Evolutionary conservation across 2,797 vertebrate genomes (phyloP), one percentile per base, ranked within the genome.

Genomic region (Amazonetta brasiliensis): DNA sequence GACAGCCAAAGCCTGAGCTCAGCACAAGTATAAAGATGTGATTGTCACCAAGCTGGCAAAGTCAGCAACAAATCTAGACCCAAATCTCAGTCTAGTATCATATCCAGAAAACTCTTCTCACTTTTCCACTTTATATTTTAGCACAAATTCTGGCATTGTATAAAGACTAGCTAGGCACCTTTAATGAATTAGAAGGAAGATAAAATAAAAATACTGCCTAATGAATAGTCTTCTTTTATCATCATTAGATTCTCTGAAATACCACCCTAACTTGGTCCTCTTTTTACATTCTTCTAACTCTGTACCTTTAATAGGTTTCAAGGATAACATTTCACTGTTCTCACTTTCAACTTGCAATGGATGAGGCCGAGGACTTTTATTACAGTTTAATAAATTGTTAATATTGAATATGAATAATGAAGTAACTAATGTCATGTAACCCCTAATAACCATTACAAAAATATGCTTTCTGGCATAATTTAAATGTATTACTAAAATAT

Each of bases 371-470:
- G 58, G 91, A 86, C 84, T 89, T 94, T 76, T 96, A 94, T 95
- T 97, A 88, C 55, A 76, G 55, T 75, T 94, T 92, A 96, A 97
- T 97, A 96, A 95, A 95, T 97, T 94, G 84, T 95, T 97, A 96
- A 97, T 96, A 94, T 90, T 93, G 79, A 93, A 84, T 85, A 93
- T 96, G 91, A 97, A 97, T 95, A 96, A 97, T 95, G 64, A 94
- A 96, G 92, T 92, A 95, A 95, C 80, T 90, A 48, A 60, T 95
- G 74, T 85, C 79, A 92, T 87, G 72, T 89, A 97, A 83, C 68
- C 21, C 16, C 64, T 84, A 87, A 89, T 94, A 96, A 90, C 77
- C 84, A 81, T 95, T 95, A 97, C 64, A 90, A 78, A 94, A 96
- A 93, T 95, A 92, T 62, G 79, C 62, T 94, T 96, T 95, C 90